Percentiles rank a stretch among this genome's conserved stretches.
Evolutionary conservation across 2,888 invertebrate species (phyloP).

Genomic region (Tetragonula carbonaria): DNA sequence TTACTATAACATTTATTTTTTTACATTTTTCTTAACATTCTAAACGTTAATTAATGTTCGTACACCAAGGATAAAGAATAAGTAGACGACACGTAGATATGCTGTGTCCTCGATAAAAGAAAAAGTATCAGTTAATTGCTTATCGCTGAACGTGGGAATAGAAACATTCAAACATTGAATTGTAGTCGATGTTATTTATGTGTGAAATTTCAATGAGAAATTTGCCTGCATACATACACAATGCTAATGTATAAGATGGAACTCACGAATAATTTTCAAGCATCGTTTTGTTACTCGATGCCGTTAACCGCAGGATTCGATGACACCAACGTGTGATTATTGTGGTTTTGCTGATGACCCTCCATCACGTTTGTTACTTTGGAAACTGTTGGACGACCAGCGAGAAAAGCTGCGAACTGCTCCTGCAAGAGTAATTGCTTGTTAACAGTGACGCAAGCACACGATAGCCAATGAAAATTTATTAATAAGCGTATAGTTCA

Average conservation of each 20-base stretch:
- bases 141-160: slow-evolving; percentile 10
- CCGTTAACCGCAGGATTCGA: slow-evolving; percentile 76
- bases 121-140: slow-evolving; percentile 20
- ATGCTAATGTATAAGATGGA: slow-evolving; percentile 38
- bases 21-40: slow-evolving; percentile 23
- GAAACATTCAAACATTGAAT: not conserved
- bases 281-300: slow-evolving; percentile 72
- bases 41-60: slow-evolving; percentile 24
- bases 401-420: slow-evolving; percentile 87
- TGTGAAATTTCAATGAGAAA: slow-evolving; percentile 1
- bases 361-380: slow-evolving; percentile 85
- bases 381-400: slow-evolving; percentile 88
- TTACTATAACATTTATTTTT: slow-evolving; percentile 32
- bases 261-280: slow-evolving; percentile 38
- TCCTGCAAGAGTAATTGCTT: slow-evolving; percentile 84
- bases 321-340: slow-evolving; percentile 75
- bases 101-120: slow-evolving; percentile 37
- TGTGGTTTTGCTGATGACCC: slow-evolving; percentile 84
- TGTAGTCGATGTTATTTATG: slow-evolving; percentile 19
- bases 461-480: not conserved
- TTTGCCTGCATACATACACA: slow-evolving; percentile 7
- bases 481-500: not conserved
- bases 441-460: not conserved
- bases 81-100: slow-evolving; percentile 40
- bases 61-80: slow-evolving; percentile 17